phyloP scores from a whole-genome alignment of 2,888 invertebrate species.

The Tholera decimalis region DNA sequence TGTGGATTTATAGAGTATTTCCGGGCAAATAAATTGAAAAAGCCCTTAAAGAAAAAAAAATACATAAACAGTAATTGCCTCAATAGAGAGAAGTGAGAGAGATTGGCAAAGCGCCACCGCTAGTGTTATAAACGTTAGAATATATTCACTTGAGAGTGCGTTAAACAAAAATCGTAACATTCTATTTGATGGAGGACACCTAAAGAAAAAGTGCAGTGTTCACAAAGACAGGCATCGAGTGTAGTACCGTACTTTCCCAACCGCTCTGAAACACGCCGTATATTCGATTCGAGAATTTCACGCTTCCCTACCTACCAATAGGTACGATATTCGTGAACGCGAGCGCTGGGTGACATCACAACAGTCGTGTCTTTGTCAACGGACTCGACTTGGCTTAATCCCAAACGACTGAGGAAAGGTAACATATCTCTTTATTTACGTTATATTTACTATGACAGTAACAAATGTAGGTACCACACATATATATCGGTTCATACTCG shows the following conservation, averaged over 20 bases:
- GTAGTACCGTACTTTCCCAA: slow-evolving; percentile 26
- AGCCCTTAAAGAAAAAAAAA: slow-evolving; percentile 12
- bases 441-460: slow-evolving; percentile 81
- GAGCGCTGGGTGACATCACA: slow-evolving; percentile 77
- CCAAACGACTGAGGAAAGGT: slow-evolving; percentile 84
- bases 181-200: background rate
- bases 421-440: slow-evolving; percentile 84
- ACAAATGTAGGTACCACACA: slow-evolving; percentile 76
- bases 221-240: slow-evolving; percentile 21
- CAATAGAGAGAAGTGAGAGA: slow-evolving; percentile 19
- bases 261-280: slow-evolving; percentile 40
- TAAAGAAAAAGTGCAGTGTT: slow-evolving; percentile 36
- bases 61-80: slow-evolving; percentile 36
- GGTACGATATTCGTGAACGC: slow-evolving; percentile 72
- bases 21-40: background rate
- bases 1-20: background rate
- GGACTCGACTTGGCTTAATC: slow-evolving; percentile 83
- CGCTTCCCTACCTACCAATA: slow-evolving; percentile 74
- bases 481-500: slow-evolving; percentile 60
- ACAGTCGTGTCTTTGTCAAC: slow-evolving; percentile 80
- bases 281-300: slow-evolving; percentile 74
- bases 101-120: slow-evolving; percentile 49
- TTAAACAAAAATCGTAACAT: slow-evolving; percentile 25
- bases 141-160: slow-evolving; percentile 30
- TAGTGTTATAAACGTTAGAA: slow-evolving; percentile 40